Percentiles rank a stretch among this genome's conserved stretches.
Evolutionary conservation across 2,113 vertebrate genomes (phyloP).

Genomic region (Sisor rabdophorus): DNA sequence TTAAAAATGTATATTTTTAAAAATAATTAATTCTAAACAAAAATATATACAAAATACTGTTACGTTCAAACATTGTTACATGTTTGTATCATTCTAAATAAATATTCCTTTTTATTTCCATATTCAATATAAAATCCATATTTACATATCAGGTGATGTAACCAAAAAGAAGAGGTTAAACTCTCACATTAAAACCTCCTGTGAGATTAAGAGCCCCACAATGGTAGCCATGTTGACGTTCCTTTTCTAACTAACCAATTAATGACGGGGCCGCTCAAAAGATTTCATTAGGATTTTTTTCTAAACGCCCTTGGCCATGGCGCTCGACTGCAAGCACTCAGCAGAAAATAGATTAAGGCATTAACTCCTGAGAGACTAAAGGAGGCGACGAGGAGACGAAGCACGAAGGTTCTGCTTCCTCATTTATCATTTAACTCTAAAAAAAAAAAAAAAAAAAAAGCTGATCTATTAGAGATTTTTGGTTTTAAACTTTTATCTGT

Average conservation of each 20-base stretch:
- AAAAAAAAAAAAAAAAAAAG: slow-evolving; percentile 2
- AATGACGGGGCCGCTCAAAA: slow-evolving; percentile 46
- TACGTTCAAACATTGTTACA: no score
- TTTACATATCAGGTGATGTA: background rate
- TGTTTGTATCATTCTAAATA: no score
- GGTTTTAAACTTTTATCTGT: background rate
- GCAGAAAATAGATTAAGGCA: slow-evolving; percentile 55
- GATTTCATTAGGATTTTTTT: slow-evolving; percentile 45
- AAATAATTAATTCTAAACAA: no score
- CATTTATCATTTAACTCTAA: slow-evolving; percentile 43
- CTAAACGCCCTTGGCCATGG: slow-evolving; percentile 37
- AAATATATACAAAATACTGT: no score
- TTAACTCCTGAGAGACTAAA: slow-evolving; percentile 43
- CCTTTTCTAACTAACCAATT: slow-evolving; percentile 50
- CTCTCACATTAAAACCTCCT: slow-evolving; percentile 19
- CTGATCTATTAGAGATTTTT: background rate
- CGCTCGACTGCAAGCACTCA: slow-evolving; percentile 30
- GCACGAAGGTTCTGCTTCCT: slow-evolving; percentile 28
- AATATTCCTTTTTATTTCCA: no score
- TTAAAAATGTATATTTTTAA: no score
- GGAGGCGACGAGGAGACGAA: slow-evolving; percentile 29
- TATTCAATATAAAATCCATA: no score
- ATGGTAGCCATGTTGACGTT: slow-evolving; percentile 37
- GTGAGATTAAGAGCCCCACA: slow-evolving; percentile 38
- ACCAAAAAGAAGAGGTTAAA: background rate